Base-by-base conservation (phyloP, 2,888 invertebrate species). In the Euspilapteryx auroguttella region DNA sequence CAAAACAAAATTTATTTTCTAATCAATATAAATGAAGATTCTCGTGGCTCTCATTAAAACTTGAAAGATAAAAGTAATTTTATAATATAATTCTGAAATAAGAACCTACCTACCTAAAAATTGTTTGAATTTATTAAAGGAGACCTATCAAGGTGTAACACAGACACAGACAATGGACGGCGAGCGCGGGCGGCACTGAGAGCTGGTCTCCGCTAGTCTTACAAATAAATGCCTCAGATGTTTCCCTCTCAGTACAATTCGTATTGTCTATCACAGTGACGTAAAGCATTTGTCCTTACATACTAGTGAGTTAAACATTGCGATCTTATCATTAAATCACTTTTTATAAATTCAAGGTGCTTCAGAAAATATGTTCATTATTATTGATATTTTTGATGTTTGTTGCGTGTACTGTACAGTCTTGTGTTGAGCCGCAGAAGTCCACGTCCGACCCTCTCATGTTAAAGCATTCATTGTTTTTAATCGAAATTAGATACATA, bases 231-330 rank as follows among this genome's bases (percentile, higher is more conserved):
- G n/a, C n/a, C n/a, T n/a, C n/a, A n/a, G n/a, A n/a, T n/a, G 59
- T 59, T 63, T 56, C 54, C 55, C 53, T 53, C 59, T 63, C 64
- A 52, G 56, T 48, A 59, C 58, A 55, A 62, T 57, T 57, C 58
- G 58, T 62, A 64, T 63, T 58, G 63, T 59, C 63, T 69, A 73
- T 73, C 75, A 73, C 73, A 73, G 71, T 63, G 68, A 55, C 59
- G 54, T 66, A 71, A 71, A 66, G 71, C 69, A 69, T 73, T 69
- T 69, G 63, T 73, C 63, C 73, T 73, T 73, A 75, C 57, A 69
- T 64, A 61, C 73, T 75, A 73, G 61, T 64, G 73, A 73, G 65
- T 73, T 62, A 57, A 55, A 57, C 55, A 53, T 61, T 61, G 61
- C 56, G 65, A 61, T 71, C 62, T 71, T 69, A 71, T 57, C 46